Evolutionary conservation across 30 jellyfish, hydroid and myxozoan species (phyloP).

Genomic region (Aurelia sp.): DNA sequence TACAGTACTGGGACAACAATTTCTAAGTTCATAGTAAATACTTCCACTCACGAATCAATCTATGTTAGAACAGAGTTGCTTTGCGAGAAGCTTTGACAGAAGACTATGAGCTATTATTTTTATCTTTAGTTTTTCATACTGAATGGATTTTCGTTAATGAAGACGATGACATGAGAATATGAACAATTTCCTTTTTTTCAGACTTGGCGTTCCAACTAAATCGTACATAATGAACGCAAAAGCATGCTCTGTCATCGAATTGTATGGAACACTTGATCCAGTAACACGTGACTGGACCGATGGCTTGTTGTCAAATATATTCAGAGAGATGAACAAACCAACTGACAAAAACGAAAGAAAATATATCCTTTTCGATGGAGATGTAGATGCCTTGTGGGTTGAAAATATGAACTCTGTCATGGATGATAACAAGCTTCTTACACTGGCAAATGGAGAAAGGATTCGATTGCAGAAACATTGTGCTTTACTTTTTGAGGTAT

Average conservation of each 20-base stretch:
- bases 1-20: no score
- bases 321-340: constrained; percentile 97
- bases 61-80: no score
- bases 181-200: background rate
- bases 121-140: no score
- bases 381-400: constrained; percentile 99
- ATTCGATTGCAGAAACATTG: constrained; percentile 97
- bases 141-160: no score
- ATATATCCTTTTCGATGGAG: constrained; percentile 97
- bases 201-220: constrained; percentile 92
- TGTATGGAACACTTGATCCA: constrained; percentile 98
- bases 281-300: constrained; percentile 99
- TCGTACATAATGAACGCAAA: constrained; percentile 95
- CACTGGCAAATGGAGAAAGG: constrained; percentile 98
- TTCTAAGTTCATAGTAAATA: no score
- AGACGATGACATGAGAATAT: no score
- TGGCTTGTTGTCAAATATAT: constrained; percentile 96
- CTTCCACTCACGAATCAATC: no score
- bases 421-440: constrained; percentile 99
- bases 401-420: constrained; percentile 99
- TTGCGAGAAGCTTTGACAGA: no score
- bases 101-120: no score
- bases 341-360: constrained; percentile 98
- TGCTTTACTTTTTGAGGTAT: constrained; percentile 97
- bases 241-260: constrained; percentile 98